These are phyloP conservation scores for Sitobion miscanthi DNA, from an alignment of 1,140 invertebrate genomes.

Conservation along the genomic window DNA sequence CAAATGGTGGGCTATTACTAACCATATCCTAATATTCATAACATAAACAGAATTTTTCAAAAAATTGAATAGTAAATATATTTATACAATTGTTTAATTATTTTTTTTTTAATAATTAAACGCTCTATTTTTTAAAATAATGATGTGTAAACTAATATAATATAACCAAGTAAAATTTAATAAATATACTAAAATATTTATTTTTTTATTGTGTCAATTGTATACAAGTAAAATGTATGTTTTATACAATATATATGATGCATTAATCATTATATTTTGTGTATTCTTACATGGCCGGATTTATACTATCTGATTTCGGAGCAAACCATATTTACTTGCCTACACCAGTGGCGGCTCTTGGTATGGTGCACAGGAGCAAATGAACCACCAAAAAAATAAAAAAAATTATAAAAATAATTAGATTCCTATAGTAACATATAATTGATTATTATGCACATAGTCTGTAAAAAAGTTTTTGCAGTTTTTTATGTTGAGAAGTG, in stretches of 20 bases:
- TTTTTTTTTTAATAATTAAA: not conserved
- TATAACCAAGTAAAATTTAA: too few relatives aligned
- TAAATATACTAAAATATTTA: not conserved
- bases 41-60: too few relatives aligned
- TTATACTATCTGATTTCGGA: not conserved
- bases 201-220: not conserved
- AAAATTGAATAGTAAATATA: too few relatives aligned
- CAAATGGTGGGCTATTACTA: conserved; percentile 20
- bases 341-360: too few relatives aligned
- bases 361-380: too few relatives aligned
- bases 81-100: not conserved
- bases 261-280: not conserved
- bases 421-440: too few relatives aligned
- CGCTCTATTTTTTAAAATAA: not conserved
- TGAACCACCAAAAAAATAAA: too few relatives aligned
- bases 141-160: not conserved
- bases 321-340: not conserved
- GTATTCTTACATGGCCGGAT: not conserved
- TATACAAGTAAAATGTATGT: not conserved
- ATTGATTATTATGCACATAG: too few relatives aligned
- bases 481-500: too few relatives aligned
- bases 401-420: too few relatives aligned
- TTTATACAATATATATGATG: not conserved
- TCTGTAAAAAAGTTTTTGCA: too few relatives aligned
- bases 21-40: conserved; percentile 25